phyloP scores from a whole-genome alignment of 2,888 invertebrate species.

The Eutolmus rufibarbis region DNA sequence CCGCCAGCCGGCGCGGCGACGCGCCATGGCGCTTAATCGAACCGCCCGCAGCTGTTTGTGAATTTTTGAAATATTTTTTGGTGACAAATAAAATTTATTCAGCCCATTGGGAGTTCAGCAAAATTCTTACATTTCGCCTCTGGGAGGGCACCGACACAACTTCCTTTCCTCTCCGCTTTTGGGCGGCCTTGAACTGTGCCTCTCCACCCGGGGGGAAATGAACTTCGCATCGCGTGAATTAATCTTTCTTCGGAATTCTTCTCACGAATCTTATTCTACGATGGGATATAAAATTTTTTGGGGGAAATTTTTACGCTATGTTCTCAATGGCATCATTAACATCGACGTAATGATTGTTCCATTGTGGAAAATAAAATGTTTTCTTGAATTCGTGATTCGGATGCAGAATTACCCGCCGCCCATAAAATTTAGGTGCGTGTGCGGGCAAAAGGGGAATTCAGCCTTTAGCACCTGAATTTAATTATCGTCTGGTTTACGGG shows the following conservation, averaged over 20 bases:
- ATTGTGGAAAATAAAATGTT: neutral
- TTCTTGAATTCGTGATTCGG: conserved; percentile 3
- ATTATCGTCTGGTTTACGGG: neutral
- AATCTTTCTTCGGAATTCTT: neutral
- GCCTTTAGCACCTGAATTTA: neutral
- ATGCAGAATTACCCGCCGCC: neutral
- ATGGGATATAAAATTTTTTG: neutral
- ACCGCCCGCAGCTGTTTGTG: neutral
- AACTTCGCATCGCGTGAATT: neutral
- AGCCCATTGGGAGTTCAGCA: neutral
- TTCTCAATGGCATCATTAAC: conserved; percentile 22
- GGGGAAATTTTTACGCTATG: conserved; percentile 12
- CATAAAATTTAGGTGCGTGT: neutral
- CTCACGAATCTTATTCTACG: conserved; percentile 12
- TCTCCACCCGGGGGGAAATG: neutral
- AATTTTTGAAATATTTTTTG: neutral
- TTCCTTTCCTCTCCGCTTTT: neutral
- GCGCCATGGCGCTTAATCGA: neutral
- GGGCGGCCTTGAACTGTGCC: neutral
- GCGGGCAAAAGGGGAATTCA: neutral
- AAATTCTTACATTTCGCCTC: neutral
- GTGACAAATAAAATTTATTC: neutral
- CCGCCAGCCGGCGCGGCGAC: neutral
- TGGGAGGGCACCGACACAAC: neutral
- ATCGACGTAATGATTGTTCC: conserved; percentile 18